phyloP scores from a whole-genome alignment of 2,113 vertebrate species.

The Tragelaphus scriptus region DNA sequence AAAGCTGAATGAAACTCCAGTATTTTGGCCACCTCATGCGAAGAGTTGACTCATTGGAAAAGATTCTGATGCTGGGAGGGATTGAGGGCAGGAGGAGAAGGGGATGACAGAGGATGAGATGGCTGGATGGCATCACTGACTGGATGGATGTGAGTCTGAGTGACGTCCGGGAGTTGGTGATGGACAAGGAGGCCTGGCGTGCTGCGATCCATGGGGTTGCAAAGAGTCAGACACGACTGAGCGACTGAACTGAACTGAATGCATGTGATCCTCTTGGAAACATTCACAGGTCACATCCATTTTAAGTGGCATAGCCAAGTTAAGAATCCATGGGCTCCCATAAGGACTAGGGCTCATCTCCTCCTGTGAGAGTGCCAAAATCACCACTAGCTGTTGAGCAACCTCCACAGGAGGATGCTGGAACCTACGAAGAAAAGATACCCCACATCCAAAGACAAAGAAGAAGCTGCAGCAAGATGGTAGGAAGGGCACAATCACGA shows the following conservation, averaged over 20 bases:
- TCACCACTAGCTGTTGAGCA: background rate
- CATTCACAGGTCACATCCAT: background rate
- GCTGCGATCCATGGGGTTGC: background rate
- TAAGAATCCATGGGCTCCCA: background rate
- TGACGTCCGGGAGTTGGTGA: background rate
- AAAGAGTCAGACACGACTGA: background rate
- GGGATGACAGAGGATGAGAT: background rate
- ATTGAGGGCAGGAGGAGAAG: background rate
- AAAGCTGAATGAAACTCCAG: background rate
- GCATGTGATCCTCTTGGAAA: background rate
- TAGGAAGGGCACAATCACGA: background rate
- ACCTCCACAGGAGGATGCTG: background rate
- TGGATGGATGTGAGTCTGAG: background rate
- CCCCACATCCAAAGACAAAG: background rate
- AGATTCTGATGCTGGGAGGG: background rate
- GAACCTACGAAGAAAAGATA: background rate
- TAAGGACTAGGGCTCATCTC: background rate
- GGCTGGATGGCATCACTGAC: background rate
- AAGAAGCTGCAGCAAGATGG: background rate
- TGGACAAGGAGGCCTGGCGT: background rate
- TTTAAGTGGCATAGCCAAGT: background rate
- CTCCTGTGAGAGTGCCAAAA: background rate
- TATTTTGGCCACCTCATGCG: background rate
- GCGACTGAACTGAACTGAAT: background rate
- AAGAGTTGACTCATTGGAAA: background rate